phyloP scores from a whole-genome alignment of 2,113 vertebrate genomes.

The Gnathonemus echidnorhynchus region DNA sequence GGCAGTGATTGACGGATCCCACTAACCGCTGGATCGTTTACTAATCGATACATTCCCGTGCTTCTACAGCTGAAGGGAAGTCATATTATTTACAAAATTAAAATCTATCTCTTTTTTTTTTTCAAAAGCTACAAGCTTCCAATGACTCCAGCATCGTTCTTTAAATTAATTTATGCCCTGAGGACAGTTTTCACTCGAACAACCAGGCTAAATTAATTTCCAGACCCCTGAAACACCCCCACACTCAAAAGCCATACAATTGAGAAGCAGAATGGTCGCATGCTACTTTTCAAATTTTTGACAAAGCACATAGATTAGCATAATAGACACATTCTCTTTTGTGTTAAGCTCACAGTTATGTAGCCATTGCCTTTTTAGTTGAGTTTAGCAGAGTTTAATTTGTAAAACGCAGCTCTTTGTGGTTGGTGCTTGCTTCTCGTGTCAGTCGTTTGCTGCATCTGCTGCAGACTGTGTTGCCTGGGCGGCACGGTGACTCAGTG shows the following conservation, averaged over 20 bases:
- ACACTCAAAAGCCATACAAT: neutral
- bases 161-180: neutral
- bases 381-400: neutral
- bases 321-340: neutral
- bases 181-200: neutral
- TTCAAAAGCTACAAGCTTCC: neutral
- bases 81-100: neutral
- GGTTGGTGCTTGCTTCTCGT: neutral
- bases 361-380: neutral
- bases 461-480: neutral
- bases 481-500: neutral
- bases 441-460: neutral
- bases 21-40: neutral
- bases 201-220: neutral
- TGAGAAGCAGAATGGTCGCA: neutral
- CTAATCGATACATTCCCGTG: neutral
- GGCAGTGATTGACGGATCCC: neutral
- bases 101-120: neutral
- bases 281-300: neutral
- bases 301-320: neutral
- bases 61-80: neutral
- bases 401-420: neutral
- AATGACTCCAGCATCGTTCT: neutral
- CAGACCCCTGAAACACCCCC: neutral
- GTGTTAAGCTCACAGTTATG: neutral